phyloP scores from a whole-genome alignment of 2,113 vertebrate genomes.

The Paraplagusia blochii region DNA sequence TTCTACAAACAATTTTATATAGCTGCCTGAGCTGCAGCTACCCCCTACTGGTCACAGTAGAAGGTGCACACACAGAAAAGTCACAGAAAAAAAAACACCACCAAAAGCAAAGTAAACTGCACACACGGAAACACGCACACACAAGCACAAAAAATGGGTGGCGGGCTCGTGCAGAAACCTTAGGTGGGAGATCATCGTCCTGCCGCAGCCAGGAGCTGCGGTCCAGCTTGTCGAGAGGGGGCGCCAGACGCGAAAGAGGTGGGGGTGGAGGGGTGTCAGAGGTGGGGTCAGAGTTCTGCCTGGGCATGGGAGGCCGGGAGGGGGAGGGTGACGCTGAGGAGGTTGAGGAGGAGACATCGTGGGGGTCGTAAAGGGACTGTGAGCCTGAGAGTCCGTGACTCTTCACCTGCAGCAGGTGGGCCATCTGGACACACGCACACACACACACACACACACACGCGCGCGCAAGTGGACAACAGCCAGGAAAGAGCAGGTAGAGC shows the following conservation, averaged over 20 bases:
- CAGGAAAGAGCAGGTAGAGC: conserved; percentile 38
- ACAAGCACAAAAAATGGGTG: conserved; percentile 14
- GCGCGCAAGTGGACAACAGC: conserved; percentile 38
- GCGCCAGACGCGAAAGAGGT: conserved; percentile 85
- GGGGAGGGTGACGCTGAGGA: conserved; percentile 91
- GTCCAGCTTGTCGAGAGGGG: conserved; percentile 89
- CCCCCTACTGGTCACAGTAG: too few relatives aligned
- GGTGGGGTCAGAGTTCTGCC: conserved; percentile 98
- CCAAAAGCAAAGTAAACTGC: conserved; percentile 4
- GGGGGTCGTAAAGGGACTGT: conserved; percentile 95
- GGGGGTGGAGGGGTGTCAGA: conserved; percentile 94
- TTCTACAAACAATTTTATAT: too few relatives aligned
- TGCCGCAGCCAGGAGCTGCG: conserved; percentile 96
- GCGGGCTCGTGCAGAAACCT: conserved; percentile 76
- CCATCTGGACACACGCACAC: conserved; percentile 70
- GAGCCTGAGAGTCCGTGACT: conserved; percentile 95
- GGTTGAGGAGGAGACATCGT: conserved; percentile 91
- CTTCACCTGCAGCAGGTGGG: conserved; percentile 95
- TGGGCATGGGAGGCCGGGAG: conserved; percentile 94
- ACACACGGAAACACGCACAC: conserved; percentile 3
- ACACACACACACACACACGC: conserved; percentile 37
- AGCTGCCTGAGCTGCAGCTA: too few relatives aligned
- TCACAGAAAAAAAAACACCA: neutral
- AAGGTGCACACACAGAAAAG: neutral
- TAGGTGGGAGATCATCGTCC: conserved; percentile 97